Percentiles rank a stretch among this genome's conserved stretches.
Conservation (phyloP, 2,888 invertebrate genomes). For the Dexiosoma caninum region DNA sequence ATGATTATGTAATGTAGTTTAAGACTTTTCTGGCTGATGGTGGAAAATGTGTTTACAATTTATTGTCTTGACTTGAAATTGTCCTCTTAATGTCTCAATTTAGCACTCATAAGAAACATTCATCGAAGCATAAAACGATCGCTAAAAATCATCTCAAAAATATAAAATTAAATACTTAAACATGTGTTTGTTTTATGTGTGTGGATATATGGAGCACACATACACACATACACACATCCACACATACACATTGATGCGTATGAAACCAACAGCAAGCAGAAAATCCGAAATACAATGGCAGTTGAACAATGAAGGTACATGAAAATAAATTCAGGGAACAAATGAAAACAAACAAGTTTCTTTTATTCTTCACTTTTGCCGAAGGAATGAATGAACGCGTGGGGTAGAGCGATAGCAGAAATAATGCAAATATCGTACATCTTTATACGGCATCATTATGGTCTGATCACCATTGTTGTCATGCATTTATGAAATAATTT, state of each 20-base stretch:
- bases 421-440: not conserved
- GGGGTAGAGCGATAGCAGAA: not conserved
- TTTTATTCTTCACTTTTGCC: too few relatives aligned
- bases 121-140: slow-evolving; percentile 71
- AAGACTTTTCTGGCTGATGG: not conserved
- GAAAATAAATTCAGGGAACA: slow-evolving; percentile 31
- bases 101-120: slow-evolving; percentile 70
- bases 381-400: not conserved
- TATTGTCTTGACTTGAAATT: slow-evolving; percentile 37
- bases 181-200: not conserved
- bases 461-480: not conserved
- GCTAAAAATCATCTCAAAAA: slow-evolving; percentile 56
- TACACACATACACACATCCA: too few relatives aligned
- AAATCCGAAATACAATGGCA: too few relatives aligned
- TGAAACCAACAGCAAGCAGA: too few relatives aligned
- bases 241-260: too few relatives aligned
- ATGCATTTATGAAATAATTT: not conserved
- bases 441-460: not conserved
- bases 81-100: slow-evolving; percentile 72
- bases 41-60: not conserved
- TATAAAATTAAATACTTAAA: slow-evolving; percentile 14
- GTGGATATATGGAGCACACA: too few relatives aligned
- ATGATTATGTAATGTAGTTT: too few relatives aligned
- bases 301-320: slow-evolving; percentile 46
- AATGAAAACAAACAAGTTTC: slow-evolving; percentile 5